These are phyloP conservation scores for Phaenicophaeus curvirostris DNA, from an alignment of 2,797 vertebrate genomes.

Conservation along the genomic window DNA sequence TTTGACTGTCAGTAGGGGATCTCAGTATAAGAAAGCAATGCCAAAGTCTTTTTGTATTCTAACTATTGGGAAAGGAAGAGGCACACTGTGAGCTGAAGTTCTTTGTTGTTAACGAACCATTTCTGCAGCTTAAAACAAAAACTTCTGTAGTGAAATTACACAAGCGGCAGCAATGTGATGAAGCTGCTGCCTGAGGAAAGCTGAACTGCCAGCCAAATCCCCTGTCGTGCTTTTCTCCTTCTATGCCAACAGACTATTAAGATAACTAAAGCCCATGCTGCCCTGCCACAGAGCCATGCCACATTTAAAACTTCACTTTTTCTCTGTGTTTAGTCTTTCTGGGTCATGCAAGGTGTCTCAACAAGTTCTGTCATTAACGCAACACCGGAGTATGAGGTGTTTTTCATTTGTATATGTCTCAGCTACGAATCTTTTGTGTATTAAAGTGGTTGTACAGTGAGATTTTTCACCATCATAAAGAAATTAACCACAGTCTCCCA, in stretches of 20 bases:
- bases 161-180: neutral
- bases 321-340: neutral
- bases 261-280: neutral
- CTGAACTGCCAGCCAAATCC: neutral
- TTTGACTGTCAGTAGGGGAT: neutral
- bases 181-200: neutral
- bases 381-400: accelerated
- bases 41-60: neutral
- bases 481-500: neutral
- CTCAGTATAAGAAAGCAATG: neutral
- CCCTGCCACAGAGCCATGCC: accelerated
- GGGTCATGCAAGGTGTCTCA: neutral
- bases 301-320: neutral
- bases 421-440: neutral
- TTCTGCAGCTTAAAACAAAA: neutral
- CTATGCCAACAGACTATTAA: neutral
- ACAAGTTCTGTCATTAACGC: neutral
- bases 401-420: neutral
- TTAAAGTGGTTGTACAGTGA: neutral
- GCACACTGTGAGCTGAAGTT: neutral
- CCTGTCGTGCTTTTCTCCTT: neutral
- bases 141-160: neutral
- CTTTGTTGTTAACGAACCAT: conserved; percentile 8
- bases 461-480: neutral
- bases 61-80: neutral